phyloP scores from a whole-genome alignment of 92 coral and sea anemone species.

The Zoanthus gigantus region DNA sequence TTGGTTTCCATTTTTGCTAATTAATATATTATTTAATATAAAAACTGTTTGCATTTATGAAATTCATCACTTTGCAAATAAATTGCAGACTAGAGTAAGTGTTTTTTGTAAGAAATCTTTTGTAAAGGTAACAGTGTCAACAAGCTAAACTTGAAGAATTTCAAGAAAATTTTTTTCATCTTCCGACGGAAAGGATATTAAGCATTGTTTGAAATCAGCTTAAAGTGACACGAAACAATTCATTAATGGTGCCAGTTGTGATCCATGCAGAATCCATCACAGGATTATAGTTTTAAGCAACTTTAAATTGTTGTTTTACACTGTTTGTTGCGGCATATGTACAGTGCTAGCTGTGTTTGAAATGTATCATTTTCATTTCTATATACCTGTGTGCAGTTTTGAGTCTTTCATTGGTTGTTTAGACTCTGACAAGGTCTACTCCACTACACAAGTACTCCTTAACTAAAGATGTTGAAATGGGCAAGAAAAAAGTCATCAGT shows the following conservation, averaged over 20 bases:
- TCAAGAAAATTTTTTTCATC: background rate
- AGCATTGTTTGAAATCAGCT: slow-evolving; percentile 21
- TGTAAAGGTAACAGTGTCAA: background rate
- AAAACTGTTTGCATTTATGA: background rate
- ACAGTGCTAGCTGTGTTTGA: background rate
- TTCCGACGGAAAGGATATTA: background rate
- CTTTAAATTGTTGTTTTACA: background rate
- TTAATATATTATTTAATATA: background rate
- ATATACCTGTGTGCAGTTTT: background rate
- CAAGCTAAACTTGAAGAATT: slow-evolving; percentile 2
- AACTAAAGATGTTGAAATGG: slow-evolving; percentile 65
- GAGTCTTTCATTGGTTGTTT: background rate
- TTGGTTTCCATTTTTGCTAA: background rate
- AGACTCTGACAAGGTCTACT: background rate
- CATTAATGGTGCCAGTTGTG: background rate
- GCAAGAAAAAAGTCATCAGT: slow-evolving; percentile 46
- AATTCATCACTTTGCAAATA: background rate
- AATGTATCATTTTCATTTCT: background rate
- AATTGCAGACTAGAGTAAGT: background rate
- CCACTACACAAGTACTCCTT: background rate
- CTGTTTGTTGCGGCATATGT: background rate
- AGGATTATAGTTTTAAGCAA: background rate
- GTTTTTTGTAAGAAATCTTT: background rate
- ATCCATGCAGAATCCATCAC: background rate
- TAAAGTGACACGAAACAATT: slow-evolving; percentile 21